A percentile compares a stretch with the other conserved stretches of the same genome.
Evolutionary conservation across 2,797 vertebrate species (phyloP).

Genomic region (Arnoldichthys spilopterus): DNA sequence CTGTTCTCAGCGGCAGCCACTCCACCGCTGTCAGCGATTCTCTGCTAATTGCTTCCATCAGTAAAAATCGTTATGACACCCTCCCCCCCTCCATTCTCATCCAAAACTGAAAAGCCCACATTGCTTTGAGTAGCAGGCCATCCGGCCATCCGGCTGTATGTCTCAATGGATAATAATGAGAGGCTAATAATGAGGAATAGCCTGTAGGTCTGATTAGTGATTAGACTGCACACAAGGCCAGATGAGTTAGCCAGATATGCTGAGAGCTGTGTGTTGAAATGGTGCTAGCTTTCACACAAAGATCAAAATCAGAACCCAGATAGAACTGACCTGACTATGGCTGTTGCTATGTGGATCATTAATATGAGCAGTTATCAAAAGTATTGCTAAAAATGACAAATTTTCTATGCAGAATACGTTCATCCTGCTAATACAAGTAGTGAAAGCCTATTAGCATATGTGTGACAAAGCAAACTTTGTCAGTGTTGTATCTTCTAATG

Average conservation of each 20-base stretch:
- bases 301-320: conserved; percentile 18
- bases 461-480: too few relatives aligned
- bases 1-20: conserved; percentile 68
- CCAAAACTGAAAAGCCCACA: conserved; percentile 67
- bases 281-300: not conserved
- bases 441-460: not conserved
- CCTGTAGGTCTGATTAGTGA: conserved; percentile 72
- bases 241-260: conserved; percentile 40
- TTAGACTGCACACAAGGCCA: conserved; percentile 68
- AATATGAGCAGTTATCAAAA: not conserved
- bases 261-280: conserved; percentile 15
- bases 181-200: conserved; percentile 68
- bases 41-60: conserved; percentile 79
- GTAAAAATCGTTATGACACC: conserved; percentile 73
- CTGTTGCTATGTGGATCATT: not conserved
- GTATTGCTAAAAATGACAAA: not conserved
- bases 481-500: not conserved
- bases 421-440: not conserved
- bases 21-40: conserved; percentile 73
- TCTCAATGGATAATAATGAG: conserved; percentile 63
- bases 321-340: not conserved
- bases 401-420: not conserved
- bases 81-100: conserved; percentile 60
- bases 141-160: conserved; percentile 69
- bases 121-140: conserved; percentile 68